Evolutionary conservation across 2,113 vertebrate genomes (phyloP).

Genomic region (Takifugu bimaculatus): DNA sequence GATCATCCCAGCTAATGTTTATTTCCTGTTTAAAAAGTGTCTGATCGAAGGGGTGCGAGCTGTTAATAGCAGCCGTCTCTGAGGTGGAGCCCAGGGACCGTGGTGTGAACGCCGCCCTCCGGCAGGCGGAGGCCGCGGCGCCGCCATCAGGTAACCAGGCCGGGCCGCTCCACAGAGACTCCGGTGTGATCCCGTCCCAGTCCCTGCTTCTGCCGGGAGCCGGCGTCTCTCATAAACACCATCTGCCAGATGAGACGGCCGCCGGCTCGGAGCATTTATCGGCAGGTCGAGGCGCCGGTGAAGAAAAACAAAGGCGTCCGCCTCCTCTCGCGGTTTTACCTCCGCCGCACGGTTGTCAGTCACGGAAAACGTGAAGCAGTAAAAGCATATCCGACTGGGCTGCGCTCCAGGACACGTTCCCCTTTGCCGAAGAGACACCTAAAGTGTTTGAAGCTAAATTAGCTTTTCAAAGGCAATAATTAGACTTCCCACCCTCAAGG

Average conservation of each 20-base stretch:
- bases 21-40: slow-evolving; percentile 63
- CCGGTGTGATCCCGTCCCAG: slow-evolving; percentile 72
- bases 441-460: slow-evolving; percentile 80
- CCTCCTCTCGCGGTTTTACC: slow-evolving; percentile 26
- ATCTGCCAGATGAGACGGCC: slow-evolving; percentile 77
- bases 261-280: slow-evolving; percentile 69
- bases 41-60: slow-evolving; percentile 69
- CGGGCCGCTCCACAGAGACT: slow-evolving; percentile 71
- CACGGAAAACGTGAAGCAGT: slow-evolving; percentile 56
- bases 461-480: slow-evolving; percentile 82
- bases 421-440: slow-evolving; percentile 72
- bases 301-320: slow-evolving; percentile 28
- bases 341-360: slow-evolving; percentile 37
- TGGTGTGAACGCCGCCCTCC: slow-evolving; percentile 70
- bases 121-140: slow-evolving; percentile 82
- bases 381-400: slow-evolving; percentile 38
- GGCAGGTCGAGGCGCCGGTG: slow-evolving; percentile 47
- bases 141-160: slow-evolving; percentile 78
- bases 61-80: slow-evolving; percentile 65
- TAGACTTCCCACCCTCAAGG: slow-evolving; percentile 78
- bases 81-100: slow-evolving; percentile 63
- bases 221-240: slow-evolving; percentile 79
- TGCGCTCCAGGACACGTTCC: slow-evolving; percentile 67
- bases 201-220: slow-evolving; percentile 81
- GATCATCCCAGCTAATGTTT: slow-evolving; percentile 25